Percentiles rank a stretch among this genome's conserved stretches.
Conservation (phyloP, 2,888 invertebrate genomes). For the Tenthredo notha region DNA sequence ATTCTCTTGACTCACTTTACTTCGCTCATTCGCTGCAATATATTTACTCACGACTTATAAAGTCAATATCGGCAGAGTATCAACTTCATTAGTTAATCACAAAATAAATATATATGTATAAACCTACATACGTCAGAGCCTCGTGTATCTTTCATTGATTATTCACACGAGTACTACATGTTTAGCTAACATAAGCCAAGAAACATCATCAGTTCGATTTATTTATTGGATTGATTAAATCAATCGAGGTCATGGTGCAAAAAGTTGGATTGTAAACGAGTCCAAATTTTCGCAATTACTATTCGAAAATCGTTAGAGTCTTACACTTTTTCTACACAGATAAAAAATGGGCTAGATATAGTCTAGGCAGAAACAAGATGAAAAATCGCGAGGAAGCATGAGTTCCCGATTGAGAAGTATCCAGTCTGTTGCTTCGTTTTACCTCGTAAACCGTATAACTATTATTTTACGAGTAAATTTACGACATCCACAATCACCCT, state of each 20-base stretch:
- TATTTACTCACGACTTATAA: neutral
- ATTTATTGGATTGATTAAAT: neutral
- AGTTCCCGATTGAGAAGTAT: neutral
- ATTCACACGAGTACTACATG: neutral
- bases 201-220: neutral
- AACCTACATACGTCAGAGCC: neutral
- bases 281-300: neutral
- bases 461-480: conserved; percentile 21
- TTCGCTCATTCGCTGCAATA: neutral
- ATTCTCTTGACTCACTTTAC: neutral
- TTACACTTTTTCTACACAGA: neutral
- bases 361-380: neutral
- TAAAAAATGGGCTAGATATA: neutral
- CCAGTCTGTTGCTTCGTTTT: neutral
- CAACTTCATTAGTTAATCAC: neutral
- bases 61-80: neutral
- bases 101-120: neutral
- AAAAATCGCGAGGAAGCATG: neutral
- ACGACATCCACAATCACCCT: conserved; percentile 1
- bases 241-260: neutral
- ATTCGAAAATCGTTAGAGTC: neutral
- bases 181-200: neutral
- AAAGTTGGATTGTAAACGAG: neutral
- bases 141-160: neutral
- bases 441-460: conserved; percentile 4